These are phyloP conservation scores for Chiloscyllium plagiosum DNA, from an alignment of 2,113 vertebrate species.

Conservation along the genomic window DNA sequence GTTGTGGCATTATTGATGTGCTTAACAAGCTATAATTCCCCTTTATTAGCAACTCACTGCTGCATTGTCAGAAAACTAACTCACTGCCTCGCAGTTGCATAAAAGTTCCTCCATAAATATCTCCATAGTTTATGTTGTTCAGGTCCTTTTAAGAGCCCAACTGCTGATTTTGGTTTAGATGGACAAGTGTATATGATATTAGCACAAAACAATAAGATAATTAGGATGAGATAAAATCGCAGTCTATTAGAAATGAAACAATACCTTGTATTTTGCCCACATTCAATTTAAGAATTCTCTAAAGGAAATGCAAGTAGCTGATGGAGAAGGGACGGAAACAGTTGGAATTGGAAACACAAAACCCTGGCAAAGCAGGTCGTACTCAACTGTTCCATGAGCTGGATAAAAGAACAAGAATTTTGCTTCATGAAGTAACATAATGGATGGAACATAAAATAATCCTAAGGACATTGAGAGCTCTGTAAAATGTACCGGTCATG, in stretches of 20 bases:
- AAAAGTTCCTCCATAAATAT: too few relatives aligned
- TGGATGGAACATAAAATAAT: neutral
- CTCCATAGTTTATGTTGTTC: too few relatives aligned
- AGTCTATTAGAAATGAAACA: neutral
- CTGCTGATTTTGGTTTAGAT: neutral
- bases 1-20: too few relatives aligned
- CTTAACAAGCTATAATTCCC: too few relatives aligned
- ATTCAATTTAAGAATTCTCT: neutral
- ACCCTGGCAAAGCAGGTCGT: neutral
- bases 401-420: neutral
- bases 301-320: too few relatives aligned
- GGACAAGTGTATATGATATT: neutral
- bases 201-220: neutral
- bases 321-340: neutral
- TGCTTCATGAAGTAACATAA: neutral
- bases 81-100: too few relatives aligned
- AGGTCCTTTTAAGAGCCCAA: too few relatives aligned
- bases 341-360: neutral
- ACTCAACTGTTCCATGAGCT: neutral
- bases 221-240: neutral
- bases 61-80: too few relatives aligned
- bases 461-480: neutral
- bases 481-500: neutral
- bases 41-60: too few relatives aligned
- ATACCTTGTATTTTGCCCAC: neutral